Evolutionary conservation across 2,888 invertebrate genomes (phyloP).

Genomic region (Drosophila kambysellisi): DNA sequence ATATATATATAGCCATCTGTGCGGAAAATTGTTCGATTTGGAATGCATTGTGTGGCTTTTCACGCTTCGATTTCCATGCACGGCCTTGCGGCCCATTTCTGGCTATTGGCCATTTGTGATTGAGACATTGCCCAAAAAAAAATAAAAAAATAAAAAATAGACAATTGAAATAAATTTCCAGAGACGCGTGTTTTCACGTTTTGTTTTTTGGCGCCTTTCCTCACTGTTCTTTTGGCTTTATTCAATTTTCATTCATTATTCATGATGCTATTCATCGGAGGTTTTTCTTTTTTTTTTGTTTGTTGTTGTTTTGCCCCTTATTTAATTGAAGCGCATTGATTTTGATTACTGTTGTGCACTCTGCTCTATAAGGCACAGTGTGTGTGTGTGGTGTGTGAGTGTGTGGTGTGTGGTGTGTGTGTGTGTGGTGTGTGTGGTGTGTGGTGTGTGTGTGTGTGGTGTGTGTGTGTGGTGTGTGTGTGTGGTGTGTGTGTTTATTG

Average conservation of each 20-base stretch:
- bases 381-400: conserved; percentile 11
- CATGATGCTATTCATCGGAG: conserved; percentile 18
- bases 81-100: conserved; percentile 45
- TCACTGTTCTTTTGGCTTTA: conserved; percentile 13
- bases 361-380: conserved; percentile 21
- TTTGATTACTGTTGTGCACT: conserved; percentile 64
- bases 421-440: conserved; percentile 27
- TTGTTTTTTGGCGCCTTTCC: conserved; percentile 60
- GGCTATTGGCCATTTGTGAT: conserved; percentile 43
- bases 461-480: conserved; percentile 25
- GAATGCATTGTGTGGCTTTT: conserved; percentile 49
- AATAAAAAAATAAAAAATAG: not conserved
- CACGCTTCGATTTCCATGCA: conserved; percentile 33
- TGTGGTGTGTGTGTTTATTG: conserved; percentile 18
- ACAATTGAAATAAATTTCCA: conserved; percentile 30
- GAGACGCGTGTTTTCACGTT: conserved; percentile 28
- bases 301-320: conserved; percentile 27
- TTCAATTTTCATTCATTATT: conserved; percentile 34
- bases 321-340: conserved; percentile 75
- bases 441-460: conserved; percentile 2
- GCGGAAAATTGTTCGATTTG: conserved; percentile 60
- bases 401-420: conserved; percentile 29
- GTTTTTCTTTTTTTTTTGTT: conserved; percentile 29
- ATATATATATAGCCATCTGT: conserved; percentile 51
- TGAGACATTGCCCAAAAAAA: conserved; percentile 56